phyloP scores from a whole-genome alignment of 2,797 vertebrate species.

The Fratercula arctica region DNA sequence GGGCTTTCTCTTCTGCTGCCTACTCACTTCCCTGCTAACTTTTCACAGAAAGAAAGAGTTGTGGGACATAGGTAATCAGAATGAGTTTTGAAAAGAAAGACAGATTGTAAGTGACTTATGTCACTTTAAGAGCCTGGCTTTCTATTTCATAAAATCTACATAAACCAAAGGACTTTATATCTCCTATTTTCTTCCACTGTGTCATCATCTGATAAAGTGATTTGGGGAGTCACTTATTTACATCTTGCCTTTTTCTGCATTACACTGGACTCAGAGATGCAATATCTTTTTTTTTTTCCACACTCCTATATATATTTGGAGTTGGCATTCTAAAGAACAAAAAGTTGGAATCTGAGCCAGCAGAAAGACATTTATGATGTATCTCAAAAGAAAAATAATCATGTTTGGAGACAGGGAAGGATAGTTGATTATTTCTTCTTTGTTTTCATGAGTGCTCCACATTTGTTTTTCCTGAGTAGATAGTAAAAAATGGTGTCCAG shows the following conservation, averaged over 20 bases:
- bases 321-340: background rate
- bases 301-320: background rate
- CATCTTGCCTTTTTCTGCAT: background rate
- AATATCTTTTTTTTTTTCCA: background rate
- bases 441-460: background rate
- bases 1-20: background rate
- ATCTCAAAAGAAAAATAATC: background rate
- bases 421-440: background rate
- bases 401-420: background rate
- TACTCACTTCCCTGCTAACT: background rate
- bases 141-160: background rate
- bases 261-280: background rate
- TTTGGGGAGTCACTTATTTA: background rate
- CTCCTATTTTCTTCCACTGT: background rate
- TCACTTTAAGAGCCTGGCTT: background rate
- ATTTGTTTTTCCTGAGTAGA: background rate
- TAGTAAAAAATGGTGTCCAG: background rate
- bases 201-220: background rate
- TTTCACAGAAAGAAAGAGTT: background rate
- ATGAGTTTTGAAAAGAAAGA: background rate
- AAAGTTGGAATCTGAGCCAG: background rate
- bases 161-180: background rate
- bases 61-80: background rate
- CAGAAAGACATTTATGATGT: background rate
- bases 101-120: background rate